These are phyloP conservation scores for Ridgeia piscesae DNA, from an alignment of 1,140 invertebrate species.

Conservation along the genomic window DNA sequence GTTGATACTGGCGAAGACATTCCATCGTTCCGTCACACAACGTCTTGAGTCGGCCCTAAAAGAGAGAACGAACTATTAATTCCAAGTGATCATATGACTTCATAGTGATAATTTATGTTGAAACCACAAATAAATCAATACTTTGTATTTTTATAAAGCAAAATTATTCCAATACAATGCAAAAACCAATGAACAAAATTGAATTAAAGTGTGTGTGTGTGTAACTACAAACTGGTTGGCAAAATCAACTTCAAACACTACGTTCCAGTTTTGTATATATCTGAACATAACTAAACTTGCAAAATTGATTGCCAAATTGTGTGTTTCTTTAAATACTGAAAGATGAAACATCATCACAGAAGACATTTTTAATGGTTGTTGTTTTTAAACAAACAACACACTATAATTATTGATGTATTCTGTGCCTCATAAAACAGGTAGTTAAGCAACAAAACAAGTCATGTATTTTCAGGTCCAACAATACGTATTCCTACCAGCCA, in stretches of 20 bases:
- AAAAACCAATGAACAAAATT: too few species aligned
- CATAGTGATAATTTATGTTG: neutral
- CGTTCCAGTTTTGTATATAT: neutral
- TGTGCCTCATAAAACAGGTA: neutral
- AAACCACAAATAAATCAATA: too few species aligned
- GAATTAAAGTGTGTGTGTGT: too few species aligned
- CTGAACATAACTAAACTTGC: neutral
- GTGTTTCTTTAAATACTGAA: neutral
- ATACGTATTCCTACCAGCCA: conserved; percentile 1
- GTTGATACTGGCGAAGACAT: conserved; percentile 9
- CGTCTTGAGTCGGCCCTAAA: conserved; percentile 9
- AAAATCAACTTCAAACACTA: neutral
- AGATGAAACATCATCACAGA: neutral
- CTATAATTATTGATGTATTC: too few species aligned
- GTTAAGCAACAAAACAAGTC: neutral
- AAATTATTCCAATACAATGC: too few species aligned
- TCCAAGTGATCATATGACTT: neutral
- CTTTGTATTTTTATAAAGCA: too few species aligned
- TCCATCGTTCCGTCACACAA: conserved; percentile 10
- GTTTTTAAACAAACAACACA: too few species aligned
- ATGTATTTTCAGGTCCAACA: neutral
- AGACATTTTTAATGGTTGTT: too few species aligned
- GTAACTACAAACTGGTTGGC: neutral
- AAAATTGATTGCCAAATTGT: neutral
- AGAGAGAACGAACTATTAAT: neutral